Percentiles rank a stretch among this genome's conserved stretches.
phyloP scores from a whole-genome alignment of 2,113 vertebrate species.

The Siphamia tubifer region DNA sequence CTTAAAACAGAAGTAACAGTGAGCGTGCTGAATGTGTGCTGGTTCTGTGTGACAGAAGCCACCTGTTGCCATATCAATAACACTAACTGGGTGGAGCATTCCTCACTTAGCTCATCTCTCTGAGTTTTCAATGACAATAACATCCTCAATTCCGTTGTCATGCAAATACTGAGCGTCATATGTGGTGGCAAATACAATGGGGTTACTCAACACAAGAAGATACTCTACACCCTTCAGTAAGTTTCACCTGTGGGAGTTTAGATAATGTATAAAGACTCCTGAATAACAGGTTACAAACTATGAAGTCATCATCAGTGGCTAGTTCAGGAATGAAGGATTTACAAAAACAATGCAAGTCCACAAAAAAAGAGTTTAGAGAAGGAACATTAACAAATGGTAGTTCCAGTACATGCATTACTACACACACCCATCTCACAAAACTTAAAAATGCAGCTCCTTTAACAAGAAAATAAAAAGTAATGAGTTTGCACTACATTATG shows the following conservation, averaged over 20 bases:
- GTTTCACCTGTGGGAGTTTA: constrained; percentile 40
- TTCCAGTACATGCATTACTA: neutral
- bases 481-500: no score
- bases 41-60: constrained; percentile 40
- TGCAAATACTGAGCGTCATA: constrained; percentile 32
- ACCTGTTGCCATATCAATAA: constrained; percentile 48
- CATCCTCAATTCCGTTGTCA: constrained; percentile 36
- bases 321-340: neutral
- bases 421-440: neutral
- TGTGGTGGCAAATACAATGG: constrained; percentile 22
- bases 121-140: constrained; percentile 26
- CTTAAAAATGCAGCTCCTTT: neutral
- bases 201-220: constrained; percentile 38
- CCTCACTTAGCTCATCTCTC: constrained; percentile 27
- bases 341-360: neutral
- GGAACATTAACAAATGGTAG: no score
- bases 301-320: constrained; percentile 3
- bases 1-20: neutral
- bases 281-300: constrained; percentile 50
- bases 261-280: constrained; percentile 8
- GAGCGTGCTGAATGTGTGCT: neutral
- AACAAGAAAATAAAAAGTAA: neutral
- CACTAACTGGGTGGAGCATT: constrained; percentile 57
- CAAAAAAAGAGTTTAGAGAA: neutral
- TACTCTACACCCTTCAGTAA: constrained; percentile 24